Conservation (phyloP, 2,113 vertebrate species). For the Cinclus mexicanus region DNA sequence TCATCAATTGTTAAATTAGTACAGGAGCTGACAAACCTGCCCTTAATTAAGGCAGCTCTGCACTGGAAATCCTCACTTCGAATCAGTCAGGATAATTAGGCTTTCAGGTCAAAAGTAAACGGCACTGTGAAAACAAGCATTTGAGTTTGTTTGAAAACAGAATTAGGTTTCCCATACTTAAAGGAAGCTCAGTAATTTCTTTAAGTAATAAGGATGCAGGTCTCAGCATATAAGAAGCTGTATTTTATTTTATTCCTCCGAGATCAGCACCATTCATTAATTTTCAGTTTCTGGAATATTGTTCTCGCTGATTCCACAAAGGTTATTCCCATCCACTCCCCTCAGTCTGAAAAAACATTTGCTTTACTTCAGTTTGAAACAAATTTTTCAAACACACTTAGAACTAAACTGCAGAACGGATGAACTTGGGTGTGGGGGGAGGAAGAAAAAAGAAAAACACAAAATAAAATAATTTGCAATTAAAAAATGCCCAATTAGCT, state of each 20-base stretch:
- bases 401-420: background rate
- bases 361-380: background rate
- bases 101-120: slow-evolving; percentile 54
- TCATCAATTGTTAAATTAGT: slow-evolving; percentile 21
- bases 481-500: background rate
- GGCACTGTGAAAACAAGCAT: slow-evolving; percentile 34
- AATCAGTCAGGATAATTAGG: slow-evolving; percentile 55
- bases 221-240: slow-evolving; percentile 16
- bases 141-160: slow-evolving; percentile 64
- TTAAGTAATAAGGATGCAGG: slow-evolving; percentile 61
- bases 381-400: background rate
- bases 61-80: slow-evolving; percentile 61
- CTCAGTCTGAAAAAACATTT: background rate
- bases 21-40: slow-evolving; percentile 37
- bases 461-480: background rate
- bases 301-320: background rate
- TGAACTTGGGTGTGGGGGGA: rapidly evolving
- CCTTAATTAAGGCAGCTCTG: slow-evolving; percentile 41
- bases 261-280: background rate
- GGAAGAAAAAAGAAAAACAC: rapidly evolving
- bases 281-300: background rate
- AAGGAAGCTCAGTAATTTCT: slow-evolving; percentile 51
- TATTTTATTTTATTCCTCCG: slow-evolving; percentile 21
- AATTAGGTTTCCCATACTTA: slow-evolving; percentile 60
- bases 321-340: background rate